phyloP scores from a whole-genome alignment of 30 jellyfish, hydroid and myxozoan genomes.

The Aurelia sp. region DNA sequence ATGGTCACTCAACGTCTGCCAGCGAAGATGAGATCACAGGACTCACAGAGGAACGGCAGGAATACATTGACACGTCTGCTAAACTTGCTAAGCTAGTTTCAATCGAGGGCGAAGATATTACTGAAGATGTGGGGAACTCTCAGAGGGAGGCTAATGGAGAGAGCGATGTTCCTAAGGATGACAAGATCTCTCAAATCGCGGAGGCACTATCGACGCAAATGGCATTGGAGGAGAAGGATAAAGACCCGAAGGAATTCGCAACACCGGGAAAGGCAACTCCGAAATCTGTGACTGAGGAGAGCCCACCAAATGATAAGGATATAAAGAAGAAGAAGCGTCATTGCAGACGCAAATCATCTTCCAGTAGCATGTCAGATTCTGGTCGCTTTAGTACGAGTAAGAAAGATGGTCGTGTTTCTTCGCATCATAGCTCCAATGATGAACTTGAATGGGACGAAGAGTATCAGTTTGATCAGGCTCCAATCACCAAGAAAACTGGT shows the following conservation, averaged over 20 bases:
- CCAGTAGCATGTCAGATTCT: slow-evolving; percentile 58
- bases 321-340: too few relatives aligned
- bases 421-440: slow-evolving; percentile 55
- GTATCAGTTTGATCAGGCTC: slow-evolving; percentile 8
- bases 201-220: slow-evolving; percentile 38
- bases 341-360: neutral
- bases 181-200: slow-evolving; percentile 24
- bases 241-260: neutral
- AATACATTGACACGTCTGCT: slow-evolving; percentile 39
- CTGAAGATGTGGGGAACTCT: slow-evolving; percentile 27
- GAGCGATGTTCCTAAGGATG: slow-evolving; percentile 17
- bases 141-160: neutral
- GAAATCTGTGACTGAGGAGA: neutral
- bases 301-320: neutral
- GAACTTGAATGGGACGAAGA: slow-evolving; percentile 77
- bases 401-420: slow-evolving; percentile 9
- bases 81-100: slow-evolving; percentile 53
- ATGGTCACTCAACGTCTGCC: slow-evolving; percentile 80
- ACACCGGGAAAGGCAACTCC: neutral
- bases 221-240: neutral
- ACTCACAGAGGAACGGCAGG: slow-evolving; percentile 59
- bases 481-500: neutral
- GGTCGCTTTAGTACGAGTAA: slow-evolving; percentile 24
- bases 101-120: slow-evolving; percentile 30
- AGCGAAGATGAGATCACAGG: slow-evolving; percentile 91